These are phyloP conservation scores for Rhagonycha lutea DNA, from an alignment of 2,888 invertebrate genomes.

Conservation along the genomic window DNA sequence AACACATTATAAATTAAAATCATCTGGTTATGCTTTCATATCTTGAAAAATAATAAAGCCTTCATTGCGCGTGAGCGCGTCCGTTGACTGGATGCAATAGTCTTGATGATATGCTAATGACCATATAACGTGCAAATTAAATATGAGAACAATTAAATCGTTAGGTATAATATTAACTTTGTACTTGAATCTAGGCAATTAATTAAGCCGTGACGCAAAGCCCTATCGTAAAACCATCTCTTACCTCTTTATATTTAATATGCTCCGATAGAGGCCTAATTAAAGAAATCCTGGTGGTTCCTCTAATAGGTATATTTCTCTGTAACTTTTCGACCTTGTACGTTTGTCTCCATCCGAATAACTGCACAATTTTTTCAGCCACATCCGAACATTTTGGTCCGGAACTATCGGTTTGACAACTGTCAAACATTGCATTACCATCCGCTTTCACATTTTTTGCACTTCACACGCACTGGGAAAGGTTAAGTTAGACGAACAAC, in stretches of 20 bases:
- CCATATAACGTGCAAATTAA: neutral
- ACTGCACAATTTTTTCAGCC: constrained; percentile 74
- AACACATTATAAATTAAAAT: neutral
- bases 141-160: neutral
- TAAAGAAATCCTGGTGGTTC: constrained; percentile 57
- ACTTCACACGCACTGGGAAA: neutral
- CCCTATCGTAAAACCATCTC: constrained; percentile 1
- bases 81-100: neutral
- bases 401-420: constrained; percentile 44
- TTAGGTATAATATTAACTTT: neutral
- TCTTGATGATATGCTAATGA: neutral
- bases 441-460: neutral
- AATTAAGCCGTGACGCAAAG: neutral
- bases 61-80: neutral
- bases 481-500: neutral
- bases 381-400: constrained; percentile 73
- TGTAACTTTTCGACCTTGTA: constrained; percentile 80
- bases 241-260: constrained; percentile 40
- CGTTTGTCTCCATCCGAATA: constrained; percentile 81
- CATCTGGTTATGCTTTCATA: neutral
- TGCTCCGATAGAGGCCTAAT: constrained; percentile 49
- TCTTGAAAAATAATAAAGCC: neutral
- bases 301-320: constrained; percentile 60
- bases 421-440: constrained; percentile 42
- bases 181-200: neutral